Evolutionary conservation across 2,888 invertebrate genomes (phyloP), one percentile per base, ranked within the genome.

Genomic region (Apamea monoglypha): DNA sequence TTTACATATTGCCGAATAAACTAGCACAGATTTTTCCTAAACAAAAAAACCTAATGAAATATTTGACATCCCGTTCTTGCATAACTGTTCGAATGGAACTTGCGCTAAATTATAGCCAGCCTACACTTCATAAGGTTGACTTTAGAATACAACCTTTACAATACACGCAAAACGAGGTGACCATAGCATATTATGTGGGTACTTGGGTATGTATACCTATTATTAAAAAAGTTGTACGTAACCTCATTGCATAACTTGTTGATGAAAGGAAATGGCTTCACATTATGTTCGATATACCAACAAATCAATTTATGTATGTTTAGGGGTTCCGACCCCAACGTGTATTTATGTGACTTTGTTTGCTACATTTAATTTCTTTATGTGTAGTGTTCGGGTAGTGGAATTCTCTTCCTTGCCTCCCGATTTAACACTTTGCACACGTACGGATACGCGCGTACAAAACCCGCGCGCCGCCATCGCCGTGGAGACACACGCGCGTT

Each of bases 281-380:
- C 32, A 56, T 50, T 50, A 36, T 56, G 47, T 72, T 63, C 18
- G 47, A 68, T 56, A 72, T 21, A 63, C n/a, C 32, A 32, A 50
- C 47, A 72, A 78, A 79, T 84, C 59, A 61, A 82, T 72, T 40
- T 40, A 82, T 72, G 47, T 72, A 63, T 77, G 64, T 59, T 70
- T 25, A 68, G 44, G 16, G 50, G 3, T 68, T 69, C 25, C 44
- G 71, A 59, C 40, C 56, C 72, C 56, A 59, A 56, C 59, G 36
- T 50, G 40, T 68, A 59, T 72, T 56, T 71, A 53, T 29, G 29
- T 47, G 36, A 50, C 40, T 29, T 76, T 59, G 47, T 83, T 81
- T 64, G 32, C 50, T 53, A 68, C 32, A 59, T 50, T 59, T 50
- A 16, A 69, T 69, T 47, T 70, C 16, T 69, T 47, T 82, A 61